Percentiles rank a stretch among this genome's conserved stretches.
Evolutionary conservation across 2,113 vertebrate genomes (phyloP).

Genomic region (Eudorcas thomsonii): DNA sequence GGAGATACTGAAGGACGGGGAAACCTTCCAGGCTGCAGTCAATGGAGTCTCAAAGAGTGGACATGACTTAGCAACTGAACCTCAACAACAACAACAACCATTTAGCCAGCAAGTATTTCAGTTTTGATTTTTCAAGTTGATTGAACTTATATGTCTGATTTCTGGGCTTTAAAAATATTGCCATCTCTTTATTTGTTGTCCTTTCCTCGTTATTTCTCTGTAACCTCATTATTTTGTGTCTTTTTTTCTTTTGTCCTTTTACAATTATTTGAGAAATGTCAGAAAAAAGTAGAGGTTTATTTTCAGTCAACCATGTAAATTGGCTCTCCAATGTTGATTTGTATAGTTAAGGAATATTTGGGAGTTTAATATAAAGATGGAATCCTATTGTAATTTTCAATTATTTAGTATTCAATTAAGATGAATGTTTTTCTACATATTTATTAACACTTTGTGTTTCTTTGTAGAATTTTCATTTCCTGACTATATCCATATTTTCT

Average conservation of each 20-base stretch:
- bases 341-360: neutral
- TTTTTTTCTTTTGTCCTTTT: neutral
- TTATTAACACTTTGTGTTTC: conserved; percentile 12
- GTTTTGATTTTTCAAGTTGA: neutral
- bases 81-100: neutral
- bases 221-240: neutral
- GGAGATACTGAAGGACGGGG: neutral
- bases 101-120: neutral
- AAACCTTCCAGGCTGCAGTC: neutral
- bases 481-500: neutral
- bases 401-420: neutral
- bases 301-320: neutral
- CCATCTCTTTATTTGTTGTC: neutral
- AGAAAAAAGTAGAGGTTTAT: neutral
- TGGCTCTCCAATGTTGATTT: neutral
- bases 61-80: neutral
- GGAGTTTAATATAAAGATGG: conserved; percentile 7
- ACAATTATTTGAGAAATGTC: neutral
- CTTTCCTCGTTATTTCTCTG: neutral
- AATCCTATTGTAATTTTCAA: neutral
- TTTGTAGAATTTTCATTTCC: neutral
- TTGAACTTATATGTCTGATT: neutral
- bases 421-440: neutral
- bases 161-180: neutral
- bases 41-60: neutral